These are phyloP conservation scores for Argynnis bischoffii DNA, from an alignment of 2,888 invertebrate species.

Conservation along the genomic window DNA sequence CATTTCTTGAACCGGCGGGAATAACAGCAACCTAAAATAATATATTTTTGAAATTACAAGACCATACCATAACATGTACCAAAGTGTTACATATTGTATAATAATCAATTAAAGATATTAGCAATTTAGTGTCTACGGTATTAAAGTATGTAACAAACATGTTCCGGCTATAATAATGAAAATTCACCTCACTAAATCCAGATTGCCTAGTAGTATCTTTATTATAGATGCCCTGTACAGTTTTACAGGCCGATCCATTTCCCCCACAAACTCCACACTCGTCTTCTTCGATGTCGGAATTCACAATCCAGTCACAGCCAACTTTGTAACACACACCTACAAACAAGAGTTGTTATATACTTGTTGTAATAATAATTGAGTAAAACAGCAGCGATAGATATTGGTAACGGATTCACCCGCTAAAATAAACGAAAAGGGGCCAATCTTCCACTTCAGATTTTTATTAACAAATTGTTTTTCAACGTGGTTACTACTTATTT, in stretches of 20 bases:
- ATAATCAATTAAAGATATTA: neutral
- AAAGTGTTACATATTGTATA: too few relatives aligned
- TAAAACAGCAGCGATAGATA: too few relatives aligned
- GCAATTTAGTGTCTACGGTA: neutral
- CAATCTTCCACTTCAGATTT: too few relatives aligned
- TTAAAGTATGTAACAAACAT: neutral
- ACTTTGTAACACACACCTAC: constrained; percentile 87
- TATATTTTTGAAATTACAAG: neutral
- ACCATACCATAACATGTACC: neutral
- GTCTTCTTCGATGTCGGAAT: constrained; percentile 90
- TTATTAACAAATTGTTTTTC: too few relatives aligned
- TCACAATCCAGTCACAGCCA: constrained; percentile 95
- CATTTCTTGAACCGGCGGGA: constrained; percentile 90
- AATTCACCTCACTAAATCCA: constrained; percentile 80
- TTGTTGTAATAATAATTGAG: too few relatives aligned
- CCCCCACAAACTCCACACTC: constrained; percentile 94
- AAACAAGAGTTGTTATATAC: neutral
- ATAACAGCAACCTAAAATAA: constrained; percentile 84
- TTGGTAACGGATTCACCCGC: too few relatives aligned
- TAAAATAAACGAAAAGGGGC: too few relatives aligned
- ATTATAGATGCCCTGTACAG: constrained; percentile 88
- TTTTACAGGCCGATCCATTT: constrained; percentile 90
- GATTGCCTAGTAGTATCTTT: constrained; percentile 81
- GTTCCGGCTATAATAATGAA: constrained; percentile 54
- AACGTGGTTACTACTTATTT: too few relatives aligned